Percentiles rank a stretch among this genome's conserved stretches.
phyloP scores from a whole-genome alignment of 2,113 vertebrate species.

The Acinonyx jubatus region DNA sequence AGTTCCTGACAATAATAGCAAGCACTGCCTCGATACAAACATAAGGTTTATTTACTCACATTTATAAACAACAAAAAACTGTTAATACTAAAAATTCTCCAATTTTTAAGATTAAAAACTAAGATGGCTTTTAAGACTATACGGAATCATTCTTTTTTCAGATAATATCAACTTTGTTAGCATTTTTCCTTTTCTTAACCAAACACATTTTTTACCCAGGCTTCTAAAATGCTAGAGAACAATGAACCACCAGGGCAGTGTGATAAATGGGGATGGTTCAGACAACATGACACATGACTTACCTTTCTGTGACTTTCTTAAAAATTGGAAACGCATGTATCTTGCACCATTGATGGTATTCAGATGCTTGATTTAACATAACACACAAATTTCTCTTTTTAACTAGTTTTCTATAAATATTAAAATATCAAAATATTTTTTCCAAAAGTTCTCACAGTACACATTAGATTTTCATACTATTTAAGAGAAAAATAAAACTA shows the following conservation, averaged over 20 bases:
- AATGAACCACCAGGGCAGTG: neutral
- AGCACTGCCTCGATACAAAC: neutral
- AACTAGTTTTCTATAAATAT: slow-evolving; percentile 43
- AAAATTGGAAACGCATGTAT: neutral
- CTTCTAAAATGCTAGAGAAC: neutral
- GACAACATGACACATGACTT: neutral
- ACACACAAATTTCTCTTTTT: neutral
- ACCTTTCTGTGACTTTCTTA: neutral
- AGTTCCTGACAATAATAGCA: neutral
- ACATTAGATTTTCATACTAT: neutral
- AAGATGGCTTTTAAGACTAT: neutral
- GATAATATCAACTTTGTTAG: neutral
- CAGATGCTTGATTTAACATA: neutral
- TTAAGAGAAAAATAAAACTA: slow-evolving; percentile 68
- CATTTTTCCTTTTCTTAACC: slow-evolving; percentile 1
- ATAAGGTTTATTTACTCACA: neutral
- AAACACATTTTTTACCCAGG: neutral
- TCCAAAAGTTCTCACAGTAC: slow-evolving; percentile 20
- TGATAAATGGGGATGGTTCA: neutral
- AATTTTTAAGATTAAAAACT: neutral
- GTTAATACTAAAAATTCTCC: neutral
- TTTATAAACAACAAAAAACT: neutral
- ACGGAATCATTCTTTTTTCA: neutral
- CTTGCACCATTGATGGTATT: neutral
- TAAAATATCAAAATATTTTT: slow-evolving; percentile 46